Evolutionary conservation across 2,797 vertebrate genomes (phyloP).

Genomic region (Tadarida brasiliensis): DNA sequence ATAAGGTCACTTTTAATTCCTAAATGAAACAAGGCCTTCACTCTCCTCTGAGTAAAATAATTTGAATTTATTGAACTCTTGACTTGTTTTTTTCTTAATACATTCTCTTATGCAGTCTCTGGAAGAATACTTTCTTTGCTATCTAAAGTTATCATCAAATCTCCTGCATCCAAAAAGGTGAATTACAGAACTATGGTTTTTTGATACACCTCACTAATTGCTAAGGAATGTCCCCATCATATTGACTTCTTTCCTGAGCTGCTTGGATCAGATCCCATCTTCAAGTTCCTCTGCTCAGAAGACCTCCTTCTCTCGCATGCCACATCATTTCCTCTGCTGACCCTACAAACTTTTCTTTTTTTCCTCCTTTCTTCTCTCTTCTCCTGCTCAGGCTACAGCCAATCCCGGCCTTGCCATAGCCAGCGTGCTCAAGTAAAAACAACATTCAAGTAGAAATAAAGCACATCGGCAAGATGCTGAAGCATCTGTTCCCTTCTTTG

Average conservation of each 20-base stretch:
- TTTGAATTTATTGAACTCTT: not conserved
- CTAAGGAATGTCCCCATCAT: not conserved
- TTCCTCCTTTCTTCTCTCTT: not conserved
- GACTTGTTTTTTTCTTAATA: not conserved
- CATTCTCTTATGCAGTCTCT: not conserved
- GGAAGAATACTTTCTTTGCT: not conserved
- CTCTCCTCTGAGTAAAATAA: not conserved
- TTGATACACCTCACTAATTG: not conserved
- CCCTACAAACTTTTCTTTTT: not conserved
- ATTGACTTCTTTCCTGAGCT: not conserved
- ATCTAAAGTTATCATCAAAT: constrained; percentile 8
- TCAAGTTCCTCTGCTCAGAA: not conserved
- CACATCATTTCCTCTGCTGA: not conserved
- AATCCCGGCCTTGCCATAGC: not conserved
- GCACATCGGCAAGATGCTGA: too few species aligned
- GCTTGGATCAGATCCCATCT: not conserved
- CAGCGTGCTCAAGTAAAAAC: not conserved
- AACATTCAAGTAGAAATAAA: not conserved
- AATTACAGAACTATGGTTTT: not conserved
- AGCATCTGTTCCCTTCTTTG: not conserved
- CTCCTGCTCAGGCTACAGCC: not conserved
- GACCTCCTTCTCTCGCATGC: not conserved
- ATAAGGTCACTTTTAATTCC: not conserved
- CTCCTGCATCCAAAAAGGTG: not conserved
- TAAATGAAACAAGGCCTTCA: not conserved